These are phyloP conservation scores for Drosophila quinaria DNA, from an alignment of 2,888 invertebrate genomes.

Conservation along the genomic window DNA sequence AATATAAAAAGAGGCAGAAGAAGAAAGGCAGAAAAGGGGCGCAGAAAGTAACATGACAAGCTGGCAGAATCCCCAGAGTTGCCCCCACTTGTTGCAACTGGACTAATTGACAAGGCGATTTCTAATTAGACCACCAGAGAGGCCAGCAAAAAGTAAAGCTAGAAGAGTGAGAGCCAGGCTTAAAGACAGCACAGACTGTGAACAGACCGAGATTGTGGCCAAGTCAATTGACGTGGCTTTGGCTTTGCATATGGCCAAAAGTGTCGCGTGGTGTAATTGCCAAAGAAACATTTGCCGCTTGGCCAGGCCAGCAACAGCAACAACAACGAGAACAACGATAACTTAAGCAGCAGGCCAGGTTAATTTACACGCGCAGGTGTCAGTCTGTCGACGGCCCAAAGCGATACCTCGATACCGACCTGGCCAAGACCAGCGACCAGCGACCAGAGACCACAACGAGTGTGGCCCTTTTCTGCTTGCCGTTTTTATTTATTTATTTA, in stretches of 20 bases:
- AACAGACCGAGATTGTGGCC: neutral
- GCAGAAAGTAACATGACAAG: slow-evolving; percentile 47
- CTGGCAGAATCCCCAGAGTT: slow-evolving; percentile 34
- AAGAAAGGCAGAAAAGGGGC: neutral
- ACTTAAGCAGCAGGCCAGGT: slow-evolving; percentile 13
- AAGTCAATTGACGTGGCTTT: neutral
- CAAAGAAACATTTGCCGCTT: slow-evolving; percentile 29
- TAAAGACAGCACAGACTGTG: neutral
- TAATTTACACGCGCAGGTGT: slow-evolving; percentile 80
- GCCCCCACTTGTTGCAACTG: slow-evolving; percentile 34
- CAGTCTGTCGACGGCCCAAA: slow-evolving; percentile 40
- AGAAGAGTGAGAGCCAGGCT: neutral
- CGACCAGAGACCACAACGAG: slow-evolving; percentile 43
- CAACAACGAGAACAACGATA: neutral
- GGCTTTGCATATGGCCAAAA: slow-evolving; percentile 55
- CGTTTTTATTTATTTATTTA: neutral
- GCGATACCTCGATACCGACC: slow-evolving; percentile 9
- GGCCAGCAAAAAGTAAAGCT: slow-evolving; percentile 2
- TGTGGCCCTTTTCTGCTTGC: slow-evolving; percentile 60
- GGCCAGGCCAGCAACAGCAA: slow-evolving; percentile 6
- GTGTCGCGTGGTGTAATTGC: slow-evolving; percentile 54
- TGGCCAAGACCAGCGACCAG: slow-evolving; percentile 11
- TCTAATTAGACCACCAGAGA: slow-evolving; percentile 85
- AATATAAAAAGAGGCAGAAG: neutral
- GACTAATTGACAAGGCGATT: slow-evolving; percentile 84